Percentiles rank a stretch among this genome's conserved stretches.
Evolutionary conservation across 2,113 vertebrate genomes (phyloP).

Genomic region (Ranitomeya imitator): DNA sequence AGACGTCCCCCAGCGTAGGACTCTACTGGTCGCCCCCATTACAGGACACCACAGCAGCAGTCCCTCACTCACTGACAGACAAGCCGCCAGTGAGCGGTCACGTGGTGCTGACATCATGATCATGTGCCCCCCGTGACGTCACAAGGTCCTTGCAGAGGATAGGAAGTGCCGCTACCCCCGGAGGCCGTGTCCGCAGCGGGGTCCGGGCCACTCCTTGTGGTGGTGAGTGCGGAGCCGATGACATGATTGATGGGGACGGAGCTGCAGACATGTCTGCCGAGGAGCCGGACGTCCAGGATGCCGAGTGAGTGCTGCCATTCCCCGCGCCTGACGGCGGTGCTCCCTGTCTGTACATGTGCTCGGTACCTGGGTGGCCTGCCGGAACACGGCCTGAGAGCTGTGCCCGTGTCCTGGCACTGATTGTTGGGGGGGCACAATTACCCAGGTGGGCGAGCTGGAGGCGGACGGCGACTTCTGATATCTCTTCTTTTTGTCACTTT

Average conservation of each 20-base stretch:
- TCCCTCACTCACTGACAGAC: background rate
- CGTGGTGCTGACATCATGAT: background rate
- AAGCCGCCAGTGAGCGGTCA: background rate
- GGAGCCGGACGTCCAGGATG: conserved; percentile 43
- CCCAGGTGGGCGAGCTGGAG: too few relatives aligned
- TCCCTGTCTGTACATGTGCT: too few relatives aligned
- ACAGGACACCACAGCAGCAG: too few relatives aligned
- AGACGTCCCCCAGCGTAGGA: too few relatives aligned
- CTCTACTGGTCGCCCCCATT: too few relatives aligned
- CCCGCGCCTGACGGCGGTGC: background rate
- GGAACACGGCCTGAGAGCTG: too few relatives aligned
- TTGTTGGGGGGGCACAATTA: too few relatives aligned
- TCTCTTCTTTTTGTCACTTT: too few relatives aligned
- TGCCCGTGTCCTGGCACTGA: too few relatives aligned
- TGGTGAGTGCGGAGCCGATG: conserved; percentile 38
- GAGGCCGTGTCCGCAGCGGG: conserved; percentile 16
- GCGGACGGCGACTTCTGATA: too few relatives aligned
- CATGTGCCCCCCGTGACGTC: background rate
- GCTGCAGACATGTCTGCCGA: conserved; percentile 46
- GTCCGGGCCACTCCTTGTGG: conserved; percentile 39
- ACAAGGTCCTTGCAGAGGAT: conserved; percentile 12
- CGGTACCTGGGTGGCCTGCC: too few relatives aligned
- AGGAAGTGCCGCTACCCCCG: background rate
- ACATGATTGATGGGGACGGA: conserved; percentile 52
- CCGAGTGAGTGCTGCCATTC: conserved; percentile 28